Conservation (phyloP, 2,113 vertebrate genomes). For the Hippoglossus stenolepis region DNA sequence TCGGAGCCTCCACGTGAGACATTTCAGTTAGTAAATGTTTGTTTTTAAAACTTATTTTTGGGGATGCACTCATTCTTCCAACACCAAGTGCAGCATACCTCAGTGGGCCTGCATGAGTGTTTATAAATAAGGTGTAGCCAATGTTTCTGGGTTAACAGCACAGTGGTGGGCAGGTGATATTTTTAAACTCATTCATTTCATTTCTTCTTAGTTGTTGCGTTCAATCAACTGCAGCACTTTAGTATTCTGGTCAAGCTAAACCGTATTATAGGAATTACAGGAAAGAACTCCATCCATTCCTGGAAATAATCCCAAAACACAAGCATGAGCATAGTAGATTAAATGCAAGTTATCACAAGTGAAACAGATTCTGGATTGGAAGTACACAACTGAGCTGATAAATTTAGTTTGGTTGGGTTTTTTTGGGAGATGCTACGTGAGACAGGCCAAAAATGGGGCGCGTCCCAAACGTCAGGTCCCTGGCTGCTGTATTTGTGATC, state of each 20-base stretch:
- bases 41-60: neutral
- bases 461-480: conserved; percentile 44
- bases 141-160: neutral
- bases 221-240: too few relatives aligned
- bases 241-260: too few relatives aligned
- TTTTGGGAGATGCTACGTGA: conserved; percentile 18
- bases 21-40: neutral
- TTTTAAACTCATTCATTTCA: too few relatives aligned
- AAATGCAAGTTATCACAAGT: neutral
- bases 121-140: neutral
- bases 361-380: conserved; percentile 5
- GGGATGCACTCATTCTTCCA: neutral
- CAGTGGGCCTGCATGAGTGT: neutral
- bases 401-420: neutral
- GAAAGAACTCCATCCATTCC: too few relatives aligned
- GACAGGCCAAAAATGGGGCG: conserved; percentile 47
- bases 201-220: too few relatives aligned
- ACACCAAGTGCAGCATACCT: neutral
- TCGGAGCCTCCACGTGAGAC: neutral
- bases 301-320: too few relatives aligned
- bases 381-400: conserved; percentile 10
- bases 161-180: neutral
- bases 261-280: too few relatives aligned
- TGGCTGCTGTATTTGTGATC: conserved; percentile 65
- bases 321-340: too few relatives aligned